Conservation (phyloP, 2,797 vertebrate species). For the Megalops cyprinoides region DNA sequence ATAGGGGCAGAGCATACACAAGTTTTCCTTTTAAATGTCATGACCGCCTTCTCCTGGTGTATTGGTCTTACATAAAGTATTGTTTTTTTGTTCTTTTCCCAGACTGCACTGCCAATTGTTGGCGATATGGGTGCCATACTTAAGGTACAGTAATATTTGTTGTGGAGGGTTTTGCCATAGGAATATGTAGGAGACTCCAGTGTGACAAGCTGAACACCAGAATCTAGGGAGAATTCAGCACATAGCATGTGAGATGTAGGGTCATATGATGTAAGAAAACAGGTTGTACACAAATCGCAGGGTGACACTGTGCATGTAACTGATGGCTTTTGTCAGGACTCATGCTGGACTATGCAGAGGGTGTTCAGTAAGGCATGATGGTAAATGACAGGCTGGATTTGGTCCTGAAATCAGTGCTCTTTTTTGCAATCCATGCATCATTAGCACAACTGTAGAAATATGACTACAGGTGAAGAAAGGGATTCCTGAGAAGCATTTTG, state of each 20-base stretch:
- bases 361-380: neutral
- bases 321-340: too few species aligned
- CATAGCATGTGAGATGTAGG: too few species aligned
- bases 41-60: neutral
- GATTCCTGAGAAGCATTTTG: slow-evolving; percentile 9
- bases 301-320: too few species aligned
- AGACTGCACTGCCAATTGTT: slow-evolving; percentile 93
- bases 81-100: slow-evolving; percentile 49
- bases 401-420: neutral
- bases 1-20: neutral
- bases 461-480: slow-evolving; percentile 18
- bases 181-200: too few species aligned
- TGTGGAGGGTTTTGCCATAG: neutral
- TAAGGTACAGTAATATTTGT: slow-evolving; percentile 78
- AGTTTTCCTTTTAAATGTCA: neutral
- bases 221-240: too few species aligned
- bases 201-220: too few species aligned
- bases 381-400: neutral
- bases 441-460: neutral
- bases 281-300: too few species aligned
- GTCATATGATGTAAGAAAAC: too few species aligned
- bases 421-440: neutral
- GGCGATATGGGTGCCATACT: slow-evolving; percentile 88
- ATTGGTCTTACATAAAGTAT: neutral
- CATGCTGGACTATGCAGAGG: too few species aligned